Evolutionary conservation across 2,888 invertebrate genomes (phyloP), one percentile per base, ranked within the genome.

Genomic region (Chrysolina haemoptera): DNA sequence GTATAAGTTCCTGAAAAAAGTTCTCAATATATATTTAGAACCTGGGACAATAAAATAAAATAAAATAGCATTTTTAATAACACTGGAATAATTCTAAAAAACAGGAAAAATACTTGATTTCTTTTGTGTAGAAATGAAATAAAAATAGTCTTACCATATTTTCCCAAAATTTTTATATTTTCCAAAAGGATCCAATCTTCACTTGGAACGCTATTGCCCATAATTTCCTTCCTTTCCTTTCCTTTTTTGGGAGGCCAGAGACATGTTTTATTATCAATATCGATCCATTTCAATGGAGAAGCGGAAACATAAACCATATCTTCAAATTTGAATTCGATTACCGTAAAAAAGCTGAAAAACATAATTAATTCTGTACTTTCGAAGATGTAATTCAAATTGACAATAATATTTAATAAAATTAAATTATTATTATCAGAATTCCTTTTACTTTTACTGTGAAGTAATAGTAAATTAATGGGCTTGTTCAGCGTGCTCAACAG

Each of bases 241-340:
- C 46, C 67, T 10, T 22, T 67, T 67, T 67, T 67, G 48, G 67
- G 67, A 10, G 67, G 67, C 67, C 67, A 67, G 18, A 50, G 48
- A 53, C 67, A 67, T 5, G 50, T 65, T 27, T 50, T 50, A 14
- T 67, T 22, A 22, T 67, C 35, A 48, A 22, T 40, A 48, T 67
- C 53, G 35, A 67, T 50, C 67, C 50, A 67, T 50, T 50, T 66
- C 22, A 66, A 66, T 66, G 66, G 66, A 46, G 66, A 22, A 48
- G 46, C 48, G 16, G 66, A 66, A 48, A 66, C 48, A 66, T 66
- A 66, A 18, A 66, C 4, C 18, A 20, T 48, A 27, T 46, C 46
- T n/a, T 67, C 48, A 16, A 67, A 50, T 50, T 40, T 18, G 35
- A 67, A 67, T 67, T 67, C 67, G 48, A 67, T 67, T 16, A 67